Evolutionary conservation across 1,140 invertebrate species (phyloP), one percentile per base, ranked within the genome.

Genomic region (Bombyx mandarina): DNA sequence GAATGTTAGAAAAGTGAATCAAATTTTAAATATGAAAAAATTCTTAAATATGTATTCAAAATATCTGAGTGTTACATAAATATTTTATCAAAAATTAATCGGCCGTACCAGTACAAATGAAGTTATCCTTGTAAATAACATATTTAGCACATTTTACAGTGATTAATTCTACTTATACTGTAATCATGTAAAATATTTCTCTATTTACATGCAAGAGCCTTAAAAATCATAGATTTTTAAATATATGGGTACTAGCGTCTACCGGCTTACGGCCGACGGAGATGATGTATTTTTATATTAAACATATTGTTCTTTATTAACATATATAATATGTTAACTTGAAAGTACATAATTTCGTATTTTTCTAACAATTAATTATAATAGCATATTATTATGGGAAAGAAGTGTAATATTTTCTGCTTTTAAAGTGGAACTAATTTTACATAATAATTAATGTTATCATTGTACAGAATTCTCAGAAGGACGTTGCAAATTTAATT

Each of bases 141-240:
- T 71, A 73, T 65, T 74, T 2, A 75, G 68, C 66, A 78, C 63
- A 69, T 74, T 18, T 64, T 73, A 75, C 77, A 81, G 73, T 82
- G 75, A 75, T 66, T 77, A 72, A 79, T 65, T 76, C 79, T 83
- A 83, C 77, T 80, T 80, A 78, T 77, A 77, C 70, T 83, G 77
- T 82, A 84, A 80, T 82, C 81, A 82, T 83, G 81, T 84, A 86
- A 81, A 77, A 79, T 82, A 84, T 77, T 67, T 82, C 69, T 76
- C 72, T 76, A 79, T 63, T 73, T 83, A 83, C 76, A 71, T 79
- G 74, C 77, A 84, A 81, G 69, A 80, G 81, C 83, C 83, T 86
- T 86, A 84, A 86, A 86, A 86, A 84, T 86, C 82, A 74, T 81
- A 84, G 81, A 86, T 84, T 86, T 86, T 86, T 82, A 82, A 84